Conservation (phyloP, 2,797 vertebrate species). For the Tachyglossus aculeatus region DNA sequence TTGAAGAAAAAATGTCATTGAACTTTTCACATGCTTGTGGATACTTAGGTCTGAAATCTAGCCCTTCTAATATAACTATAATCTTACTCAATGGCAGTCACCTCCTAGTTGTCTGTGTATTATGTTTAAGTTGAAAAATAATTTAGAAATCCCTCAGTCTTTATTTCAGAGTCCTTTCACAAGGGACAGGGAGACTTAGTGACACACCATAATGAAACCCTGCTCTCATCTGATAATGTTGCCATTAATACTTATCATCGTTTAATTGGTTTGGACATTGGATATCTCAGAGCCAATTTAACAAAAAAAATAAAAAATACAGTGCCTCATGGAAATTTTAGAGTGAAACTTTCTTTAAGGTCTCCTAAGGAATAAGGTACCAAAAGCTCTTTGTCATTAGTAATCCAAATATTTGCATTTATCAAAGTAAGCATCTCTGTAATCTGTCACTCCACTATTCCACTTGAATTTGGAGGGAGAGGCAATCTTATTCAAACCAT, state of each 20-base stretch:
- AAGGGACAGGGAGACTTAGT: neutral
- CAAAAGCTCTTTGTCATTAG: neutral
- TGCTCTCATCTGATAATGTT: slow-evolving; percentile 21
- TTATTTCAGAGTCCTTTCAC: neutral
- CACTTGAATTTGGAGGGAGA: no score
- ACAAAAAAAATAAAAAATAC: neutral
- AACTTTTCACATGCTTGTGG: neutral
- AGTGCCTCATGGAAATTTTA: neutral
- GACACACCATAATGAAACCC: neutral
- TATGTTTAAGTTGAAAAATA: neutral
- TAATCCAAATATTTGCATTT: no score
- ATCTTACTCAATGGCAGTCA: neutral
- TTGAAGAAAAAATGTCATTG: neutral
- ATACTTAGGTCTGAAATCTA: neutral
- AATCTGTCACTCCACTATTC: no score
- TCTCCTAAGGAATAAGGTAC: neutral
- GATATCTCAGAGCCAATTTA: slow-evolving; percentile 28
- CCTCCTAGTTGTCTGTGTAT: neutral
- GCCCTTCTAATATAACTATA: neutral
- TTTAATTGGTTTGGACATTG: slow-evolving; percentile 23
- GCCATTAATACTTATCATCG: slow-evolving; percentile 36
- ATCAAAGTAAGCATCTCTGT: no score
- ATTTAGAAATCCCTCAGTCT: neutral
- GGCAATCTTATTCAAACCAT: slow-evolving; percentile 31
- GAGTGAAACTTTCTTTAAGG: neutral